Conservation (phyloP, 2,113 vertebrate species). For the Leucosticte australis region DNA sequence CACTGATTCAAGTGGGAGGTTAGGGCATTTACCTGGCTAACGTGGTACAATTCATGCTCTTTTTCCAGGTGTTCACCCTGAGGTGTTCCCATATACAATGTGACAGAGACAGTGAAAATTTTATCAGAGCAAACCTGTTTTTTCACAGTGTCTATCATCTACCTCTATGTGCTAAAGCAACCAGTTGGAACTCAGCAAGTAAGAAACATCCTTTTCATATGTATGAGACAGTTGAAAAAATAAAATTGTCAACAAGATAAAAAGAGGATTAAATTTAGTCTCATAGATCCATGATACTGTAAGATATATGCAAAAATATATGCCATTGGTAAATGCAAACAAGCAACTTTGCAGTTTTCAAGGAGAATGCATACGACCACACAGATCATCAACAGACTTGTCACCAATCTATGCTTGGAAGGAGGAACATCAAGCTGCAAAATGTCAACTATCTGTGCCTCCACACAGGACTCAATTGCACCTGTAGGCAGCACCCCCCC, state of each 20-base stretch:
- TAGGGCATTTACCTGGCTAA: not conserved
- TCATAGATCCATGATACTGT: not conserved
- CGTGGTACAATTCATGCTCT: accelerated
- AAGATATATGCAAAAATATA: not conserved
- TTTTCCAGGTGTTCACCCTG: not conserved
- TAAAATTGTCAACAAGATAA: not conserved
- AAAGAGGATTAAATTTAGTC: not conserved
- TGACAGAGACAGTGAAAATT: not conserved
- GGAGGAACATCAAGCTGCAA: not conserved
- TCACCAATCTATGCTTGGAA: not conserved
- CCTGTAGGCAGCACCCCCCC: not conserved
- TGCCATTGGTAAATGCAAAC: not conserved
- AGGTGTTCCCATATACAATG: not conserved
- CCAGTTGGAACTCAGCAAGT: not conserved
- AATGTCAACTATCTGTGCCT: not conserved
- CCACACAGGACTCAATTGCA: not conserved
- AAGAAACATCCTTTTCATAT: not conserved
- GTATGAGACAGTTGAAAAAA: not conserved
- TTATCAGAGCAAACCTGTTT: not conserved
- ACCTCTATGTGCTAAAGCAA: not conserved
- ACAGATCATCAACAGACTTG: not conserved
- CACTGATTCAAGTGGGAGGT: not conserved
- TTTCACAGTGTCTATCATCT: not conserved
- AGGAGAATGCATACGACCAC: not conserved
- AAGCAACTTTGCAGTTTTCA: not conserved